phyloP scores from a whole-genome alignment of 2,888 invertebrate species.

The Ernsta delagoae region DNA sequence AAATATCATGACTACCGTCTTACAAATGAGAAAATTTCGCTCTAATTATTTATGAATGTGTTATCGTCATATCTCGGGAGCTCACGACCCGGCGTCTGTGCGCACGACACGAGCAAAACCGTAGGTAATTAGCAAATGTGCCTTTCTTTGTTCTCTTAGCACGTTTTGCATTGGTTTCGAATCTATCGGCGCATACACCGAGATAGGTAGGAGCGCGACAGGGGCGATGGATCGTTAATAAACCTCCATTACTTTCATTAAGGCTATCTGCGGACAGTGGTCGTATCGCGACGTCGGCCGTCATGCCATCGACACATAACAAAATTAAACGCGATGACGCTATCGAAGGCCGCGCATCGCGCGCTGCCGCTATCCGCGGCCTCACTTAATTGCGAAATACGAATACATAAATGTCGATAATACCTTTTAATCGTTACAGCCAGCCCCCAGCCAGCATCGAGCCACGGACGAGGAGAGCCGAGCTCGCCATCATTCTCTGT shows the following conservation, averaged over 20 bases:
- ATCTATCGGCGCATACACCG: constrained; percentile 73
- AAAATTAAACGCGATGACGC: constrained; percentile 81
- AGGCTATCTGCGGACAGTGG: constrained; percentile 79
- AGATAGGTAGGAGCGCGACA: constrained; percentile 63
- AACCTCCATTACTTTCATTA: constrained; percentile 84
- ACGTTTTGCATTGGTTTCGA: constrained; percentile 72
- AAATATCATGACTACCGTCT: constrained; percentile 84
- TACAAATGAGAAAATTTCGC: constrained; percentile 85
- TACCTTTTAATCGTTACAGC: constrained; percentile 72
- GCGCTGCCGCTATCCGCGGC: constrained; percentile 53
- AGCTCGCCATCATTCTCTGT: constrained; percentile 68
- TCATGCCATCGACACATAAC: constrained; percentile 78
- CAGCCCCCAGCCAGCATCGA: constrained; percentile 53
- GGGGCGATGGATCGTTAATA: constrained; percentile 78
- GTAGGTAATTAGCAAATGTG: constrained; percentile 83
- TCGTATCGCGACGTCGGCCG: constrained; percentile 79
- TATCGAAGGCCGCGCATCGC: constrained; percentile 77
- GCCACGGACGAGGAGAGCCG: constrained; percentile 56
- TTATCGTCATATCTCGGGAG: constrained; percentile 83
- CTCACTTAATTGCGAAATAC: constrained; percentile 79
- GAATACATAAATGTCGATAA: constrained; percentile 79
- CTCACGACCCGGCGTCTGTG: constrained; percentile 83
- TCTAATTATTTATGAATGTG: constrained; percentile 86
- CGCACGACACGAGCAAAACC: constrained; percentile 83
- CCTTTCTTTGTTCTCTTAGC: constrained; percentile 84